Base-by-base conservation (phyloP, 1,140 invertebrate genomes). In the Ips typographus region DNA sequence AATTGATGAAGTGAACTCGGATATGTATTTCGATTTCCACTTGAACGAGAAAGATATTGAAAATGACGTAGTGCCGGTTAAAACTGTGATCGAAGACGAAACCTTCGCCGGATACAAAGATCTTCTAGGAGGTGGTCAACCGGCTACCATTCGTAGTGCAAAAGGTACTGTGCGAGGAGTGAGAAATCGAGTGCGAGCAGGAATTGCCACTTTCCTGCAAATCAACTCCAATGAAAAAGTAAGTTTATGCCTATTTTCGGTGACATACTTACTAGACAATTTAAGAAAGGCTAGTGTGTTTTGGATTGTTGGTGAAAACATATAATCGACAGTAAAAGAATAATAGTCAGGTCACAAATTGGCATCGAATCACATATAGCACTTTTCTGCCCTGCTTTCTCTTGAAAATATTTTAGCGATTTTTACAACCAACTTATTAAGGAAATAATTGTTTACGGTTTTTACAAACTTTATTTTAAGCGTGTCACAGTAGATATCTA, bases 101-200 rank as follows among this genome's bases (percentile, higher is more conserved):
- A 88, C 85, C 65, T 94, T 94, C 76, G 93, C 90, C 1, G 93
- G 93, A 2, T 88, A 89, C 72, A 91, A 90, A 81, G 91, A 92
- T 79, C 88, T 90, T 71, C 85, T 91, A 61, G 86, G 87, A 77
- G 86, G 88, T 77, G 84, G 85, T 62, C 77, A 82, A 56, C 81
- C 86, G n/a, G 84, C 87, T 2, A 91, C 92, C 59, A 94, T 95
- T 77, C 85, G 89, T 72, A 97, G 94, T 83, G 89, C 91, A 68
- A 93, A 92, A 79, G 95, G 95, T 41, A 96, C 94, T 2, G 91
- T 97, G 64, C 85, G 95, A 36, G 94, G 94, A 56, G 94, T 96
- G 55, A 95, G 94, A 82, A 97, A 98, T 83, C 86, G 94, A 74
- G 95, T 98, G 38, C 83, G 94, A 73, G 94, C 94, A 59, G 94